Base-by-base conservation (phyloP, 1,140 invertebrate genomes). In the Portunus trituberculatus region DNA sequence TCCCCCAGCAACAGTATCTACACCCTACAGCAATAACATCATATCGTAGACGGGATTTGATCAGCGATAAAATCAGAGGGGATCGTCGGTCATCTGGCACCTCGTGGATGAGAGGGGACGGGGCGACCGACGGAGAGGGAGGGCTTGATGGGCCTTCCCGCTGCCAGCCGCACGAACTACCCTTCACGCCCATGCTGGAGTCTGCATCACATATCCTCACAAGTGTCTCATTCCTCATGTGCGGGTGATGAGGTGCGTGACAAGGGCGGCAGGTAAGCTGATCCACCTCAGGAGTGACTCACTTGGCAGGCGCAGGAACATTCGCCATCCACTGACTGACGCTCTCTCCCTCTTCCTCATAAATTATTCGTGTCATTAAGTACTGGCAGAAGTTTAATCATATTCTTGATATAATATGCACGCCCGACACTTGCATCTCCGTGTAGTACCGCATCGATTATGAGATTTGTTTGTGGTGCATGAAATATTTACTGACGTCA, bases 81-180 rank as follows among this genome's bases (percentile, higher is more conserved):
- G 90, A 91, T 91, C 59, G 90, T 91, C 52, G 90, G 90, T 91
- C 90, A 76, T 91, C 90, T 91, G 90, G 90, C 90, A 91, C 52
- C 59, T 31, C n/a, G 8, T 31, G 31, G 48, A 39, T 76, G 52
- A 76, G 90, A 29, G 39, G 29, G 52, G 28, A 32, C n/a, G 52
- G 90, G 90, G 10, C 52, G 52, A 14, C 52, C 25, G 48, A 91
- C 25, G n/a, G 89, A 20, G 52, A 59, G 52, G 52, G 52, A 59
- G 52, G 52, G 67, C 6, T 76, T 76, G 67, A 76, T 76, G 67
- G 39, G n/a, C 46, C n/a, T 28, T 46, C 4, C 29, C 59, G 90
- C 29, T 91, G 90, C 52, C 90, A n/a, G 52, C 31, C 90, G 90
- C 31, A 91, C 90, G 90, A 76, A 8, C 67, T 25, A 8, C 12